Base-by-base conservation (phyloP, 2,113 vertebrate genomes). In the Phodopus roborovskii region DNA sequence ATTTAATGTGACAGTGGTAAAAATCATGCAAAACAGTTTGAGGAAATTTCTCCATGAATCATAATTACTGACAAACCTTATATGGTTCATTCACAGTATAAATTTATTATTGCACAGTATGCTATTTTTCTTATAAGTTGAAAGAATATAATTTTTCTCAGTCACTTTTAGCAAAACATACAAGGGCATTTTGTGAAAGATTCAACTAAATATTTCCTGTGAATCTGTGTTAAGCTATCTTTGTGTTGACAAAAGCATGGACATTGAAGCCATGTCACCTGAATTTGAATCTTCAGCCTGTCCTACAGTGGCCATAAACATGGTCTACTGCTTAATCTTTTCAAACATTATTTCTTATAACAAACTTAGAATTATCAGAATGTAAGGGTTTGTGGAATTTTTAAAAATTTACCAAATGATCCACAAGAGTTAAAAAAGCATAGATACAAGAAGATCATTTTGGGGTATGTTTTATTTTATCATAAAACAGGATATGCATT, bases 41-140 rank as follows among this genome's bases (percentile, higher is more conserved):
- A 66, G 13, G 20, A 6, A 3, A 62, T 16, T 64, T 12, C 64
- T 62, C 0, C 0, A 4, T 42, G 16, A 12, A 22, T 28, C 15
- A 68, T 85, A 53, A 62, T 77, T 88, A 60, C 30, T 87, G 26
- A 71, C 26, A 81, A 93, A 58, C 39, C 22, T 53, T 20, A 48
- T 12, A 39, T 1, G n/a, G 3, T 87, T 86, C 28, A 88, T 26
- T 15, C 7, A 45, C 85, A 50, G 74, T 50, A 6, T 71, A n/a
- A 60, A 22, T 53, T 83, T 87, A 30, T 33, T 66, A 53, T 3
- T 79, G 11, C 48, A 42, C n/a, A 92, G 58, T 10, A 11, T 66
- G 26, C 36, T 73, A 45, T 77, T 71, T 92, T 74, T n/a, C 20
- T 73, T 66, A 26, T 3, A 19, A 78, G 60, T 50, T 53, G 50